These are phyloP conservation scores for Sinopyrophorus schimmeli DNA, from an alignment of 2,888 invertebrate species.

Conservation along the genomic window DNA sequence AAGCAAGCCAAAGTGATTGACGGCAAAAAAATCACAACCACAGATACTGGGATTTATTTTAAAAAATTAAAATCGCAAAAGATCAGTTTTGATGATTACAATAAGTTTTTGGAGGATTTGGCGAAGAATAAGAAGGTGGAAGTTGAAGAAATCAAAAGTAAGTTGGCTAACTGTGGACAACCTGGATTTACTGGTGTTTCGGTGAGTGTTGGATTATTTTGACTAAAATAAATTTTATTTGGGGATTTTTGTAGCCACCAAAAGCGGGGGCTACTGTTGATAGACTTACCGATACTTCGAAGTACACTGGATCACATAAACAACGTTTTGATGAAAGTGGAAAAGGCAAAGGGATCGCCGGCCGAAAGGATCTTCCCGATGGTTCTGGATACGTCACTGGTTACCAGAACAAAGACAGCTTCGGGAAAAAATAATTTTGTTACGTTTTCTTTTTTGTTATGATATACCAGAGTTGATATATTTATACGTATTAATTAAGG, in stretches of 20 bases:
- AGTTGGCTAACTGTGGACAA: slow-evolving; percentile 77
- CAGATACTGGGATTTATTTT: slow-evolving; percentile 90
- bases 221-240: not conserved
- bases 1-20: slow-evolving; percentile 88
- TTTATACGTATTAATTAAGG: no score
- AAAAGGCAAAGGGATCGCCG: slow-evolving; percentile 84
- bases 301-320: slow-evolving; percentile 86
- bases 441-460: no score
- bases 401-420: slow-evolving; percentile 82
- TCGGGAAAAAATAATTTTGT: slow-evolving; percentile 63
- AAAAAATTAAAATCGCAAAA: slow-evolving; percentile 87
- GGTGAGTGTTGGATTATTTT: slow-evolving; percentile 40
- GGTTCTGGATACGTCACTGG: slow-evolving; percentile 80
- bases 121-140: slow-evolving; percentile 84
- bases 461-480: no score
- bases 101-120: slow-evolving; percentile 82
- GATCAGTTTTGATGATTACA: slow-evolving; percentile 75
- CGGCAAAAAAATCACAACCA: slow-evolving; percentile 84
- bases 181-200: slow-evolving; percentile 65
- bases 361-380: slow-evolving; percentile 70
- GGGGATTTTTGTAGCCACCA: slow-evolving; percentile 42
- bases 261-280: slow-evolving; percentile 62
- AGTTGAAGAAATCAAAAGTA: slow-evolving; percentile 75
- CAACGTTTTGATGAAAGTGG: slow-evolving; percentile 84
- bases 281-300: slow-evolving; percentile 81